phyloP scores from a whole-genome alignment of 2,797 vertebrate species.

The Pteropus rufus region DNA sequence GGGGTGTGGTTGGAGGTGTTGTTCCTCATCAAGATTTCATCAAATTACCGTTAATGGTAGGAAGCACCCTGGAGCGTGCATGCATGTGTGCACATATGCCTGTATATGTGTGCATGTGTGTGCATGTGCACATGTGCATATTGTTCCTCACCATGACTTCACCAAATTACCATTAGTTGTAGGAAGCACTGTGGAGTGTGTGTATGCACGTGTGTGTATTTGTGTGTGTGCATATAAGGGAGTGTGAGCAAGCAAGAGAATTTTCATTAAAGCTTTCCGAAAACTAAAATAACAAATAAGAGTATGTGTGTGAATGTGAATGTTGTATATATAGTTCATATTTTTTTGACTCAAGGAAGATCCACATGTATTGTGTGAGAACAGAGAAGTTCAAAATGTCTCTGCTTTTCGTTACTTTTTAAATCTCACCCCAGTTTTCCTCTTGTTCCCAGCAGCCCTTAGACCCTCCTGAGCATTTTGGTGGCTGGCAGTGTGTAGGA shows the following conservation, averaged over 20 bases:
- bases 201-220: fast-evolving
- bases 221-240: not conserved
- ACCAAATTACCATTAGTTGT: not conserved
- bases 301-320: fast-evolving
- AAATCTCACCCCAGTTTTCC: not conserved
- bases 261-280: not conserved
- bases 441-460: not conserved
- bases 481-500: not conserved
- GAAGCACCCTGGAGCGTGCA: not conserved
- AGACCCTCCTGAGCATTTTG: not conserved
- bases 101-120: too few relatives aligned
- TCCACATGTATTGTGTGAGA: not conserved
- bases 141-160: not conserved
- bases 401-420: not conserved
- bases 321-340: not conserved
- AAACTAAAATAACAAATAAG: not conserved
- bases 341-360: not conserved
- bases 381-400: not conserved
- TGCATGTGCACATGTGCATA: too few relatives aligned
- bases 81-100: fast-evolving
- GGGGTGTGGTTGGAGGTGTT: not conserved
- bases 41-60: not conserved
- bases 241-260: not conserved
- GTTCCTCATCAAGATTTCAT: not conserved
- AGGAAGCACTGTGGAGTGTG: not conserved